Conservation (phyloP, 2,797 vertebrate genomes). For the Staurois parvus region DNA sequence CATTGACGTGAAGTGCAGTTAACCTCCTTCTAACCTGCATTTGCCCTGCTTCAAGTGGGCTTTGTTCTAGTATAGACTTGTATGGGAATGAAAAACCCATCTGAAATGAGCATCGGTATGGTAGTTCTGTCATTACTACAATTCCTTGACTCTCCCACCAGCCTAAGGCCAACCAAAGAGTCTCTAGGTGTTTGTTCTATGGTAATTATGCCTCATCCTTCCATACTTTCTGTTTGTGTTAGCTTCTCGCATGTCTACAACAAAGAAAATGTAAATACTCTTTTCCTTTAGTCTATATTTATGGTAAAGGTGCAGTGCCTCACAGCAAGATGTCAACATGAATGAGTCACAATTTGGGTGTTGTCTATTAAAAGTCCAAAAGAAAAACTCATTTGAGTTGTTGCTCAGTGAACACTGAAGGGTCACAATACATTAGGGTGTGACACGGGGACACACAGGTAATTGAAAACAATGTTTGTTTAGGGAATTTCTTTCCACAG, state of each 20-base stretch:
- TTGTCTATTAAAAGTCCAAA: neutral
- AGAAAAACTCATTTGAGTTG: neutral
- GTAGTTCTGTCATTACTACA: too few relatives aligned
- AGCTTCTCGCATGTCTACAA: neutral
- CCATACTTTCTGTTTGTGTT: neutral
- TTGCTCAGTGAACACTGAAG: neutral
- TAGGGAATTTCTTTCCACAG: neutral
- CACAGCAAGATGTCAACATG: neutral
- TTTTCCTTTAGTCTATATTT: neutral
- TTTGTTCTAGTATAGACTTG: too few relatives aligned
- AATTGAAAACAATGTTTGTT: neutral
- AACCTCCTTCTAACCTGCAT: too few relatives aligned
- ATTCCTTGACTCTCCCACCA: too few relatives aligned
- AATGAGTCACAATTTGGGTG: neutral
- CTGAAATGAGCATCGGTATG: too few relatives aligned
- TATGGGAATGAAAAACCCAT: too few relatives aligned
- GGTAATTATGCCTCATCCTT: neutral
- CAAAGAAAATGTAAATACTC: neutral
- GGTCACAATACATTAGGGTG: neutral
- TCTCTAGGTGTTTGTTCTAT: neutral
- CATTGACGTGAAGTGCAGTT: too few relatives aligned
- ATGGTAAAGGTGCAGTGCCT: neutral
- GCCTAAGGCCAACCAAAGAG: neutral
- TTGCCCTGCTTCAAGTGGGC: too few relatives aligned
- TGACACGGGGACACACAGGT: neutral